These are phyloP conservation scores for Halcyon badia DNA, from an alignment of 2,797 vertebrate genomes.

Conservation along the genomic window DNA sequence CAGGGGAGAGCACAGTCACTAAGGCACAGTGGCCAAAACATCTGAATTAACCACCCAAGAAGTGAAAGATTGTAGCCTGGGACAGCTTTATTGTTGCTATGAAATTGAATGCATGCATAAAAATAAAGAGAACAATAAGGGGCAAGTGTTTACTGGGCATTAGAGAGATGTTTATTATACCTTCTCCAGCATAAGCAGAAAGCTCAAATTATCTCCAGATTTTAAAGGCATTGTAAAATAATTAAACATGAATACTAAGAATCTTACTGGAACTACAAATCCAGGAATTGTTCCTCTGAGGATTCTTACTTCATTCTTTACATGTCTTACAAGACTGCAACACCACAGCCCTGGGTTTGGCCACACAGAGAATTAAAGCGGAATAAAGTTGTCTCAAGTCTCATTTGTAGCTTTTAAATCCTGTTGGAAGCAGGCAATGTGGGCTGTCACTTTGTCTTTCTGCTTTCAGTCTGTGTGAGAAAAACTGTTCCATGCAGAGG, in stretches of 20 bases:
- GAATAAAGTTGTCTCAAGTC: background rate
- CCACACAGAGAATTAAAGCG: background rate
- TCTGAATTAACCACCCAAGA: constrained; percentile 65
- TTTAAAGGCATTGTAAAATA: constrained; percentile 65
- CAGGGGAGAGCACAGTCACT: background rate
- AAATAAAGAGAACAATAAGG: constrained; percentile 63
- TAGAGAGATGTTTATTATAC: constrained; percentile 71
- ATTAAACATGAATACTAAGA: constrained; percentile 45
- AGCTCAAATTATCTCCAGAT: constrained; percentile 73
- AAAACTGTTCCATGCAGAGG: background rate
- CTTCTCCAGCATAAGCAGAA: constrained; percentile 54
- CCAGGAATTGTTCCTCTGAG: constrained; percentile 45
- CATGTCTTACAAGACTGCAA: background rate
- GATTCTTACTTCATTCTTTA: constrained; percentile 37
- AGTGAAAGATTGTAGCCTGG: constrained; percentile 57
- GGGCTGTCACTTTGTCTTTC: background rate
- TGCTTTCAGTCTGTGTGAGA: background rate
- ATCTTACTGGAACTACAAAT: constrained; percentile 62
- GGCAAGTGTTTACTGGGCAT: constrained; percentile 62
- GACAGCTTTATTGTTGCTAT: constrained; percentile 67
- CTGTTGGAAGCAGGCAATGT: background rate
- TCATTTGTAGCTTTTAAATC: background rate
- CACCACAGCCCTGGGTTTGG: background rate
- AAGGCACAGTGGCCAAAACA: background rate
- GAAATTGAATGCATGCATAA: constrained; percentile 74